These are phyloP conservation scores for Muntiacus muntjak DNA, from an alignment of 2,113 vertebrate genomes.

Conservation along the genomic window DNA sequence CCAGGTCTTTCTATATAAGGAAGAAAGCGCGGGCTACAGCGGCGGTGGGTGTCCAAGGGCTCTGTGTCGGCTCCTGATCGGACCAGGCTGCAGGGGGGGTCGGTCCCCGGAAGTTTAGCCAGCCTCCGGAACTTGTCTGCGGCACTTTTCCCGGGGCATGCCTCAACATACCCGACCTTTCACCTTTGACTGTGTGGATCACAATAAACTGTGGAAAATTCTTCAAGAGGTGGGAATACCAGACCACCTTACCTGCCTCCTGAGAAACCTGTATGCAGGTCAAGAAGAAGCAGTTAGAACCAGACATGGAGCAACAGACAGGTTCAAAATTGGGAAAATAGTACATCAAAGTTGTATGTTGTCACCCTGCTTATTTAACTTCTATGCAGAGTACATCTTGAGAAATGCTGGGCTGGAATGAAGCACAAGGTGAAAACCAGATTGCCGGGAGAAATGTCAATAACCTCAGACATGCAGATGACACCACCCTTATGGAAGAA, in stretches of 20 bases:
- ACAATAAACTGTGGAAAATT: background rate
- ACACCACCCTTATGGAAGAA: background rate
- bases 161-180: too few species aligned
- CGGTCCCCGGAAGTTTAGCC: too few species aligned
- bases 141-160: too few species aligned
- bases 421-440: background rate
- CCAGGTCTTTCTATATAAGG: too few species aligned
- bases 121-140: too few species aligned
- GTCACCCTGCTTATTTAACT: background rate
- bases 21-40: too few species aligned
- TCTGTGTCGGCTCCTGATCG: too few species aligned
- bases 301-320: background rate
- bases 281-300: background rate
- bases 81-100: too few species aligned
- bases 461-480: background rate
- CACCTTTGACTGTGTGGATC: background rate
- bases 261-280: background rate
- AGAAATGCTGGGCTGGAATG: background rate
- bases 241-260: background rate
- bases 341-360: background rate
- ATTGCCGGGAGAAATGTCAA: rapidly evolving
- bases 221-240: background rate
- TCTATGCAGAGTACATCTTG: background rate
- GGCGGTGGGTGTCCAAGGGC: too few species aligned
- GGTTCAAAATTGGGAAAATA: background rate